These are phyloP conservation scores for Clivina fossor DNA, from an alignment of 2,888 invertebrate genomes.

Conservation along the genomic window DNA sequence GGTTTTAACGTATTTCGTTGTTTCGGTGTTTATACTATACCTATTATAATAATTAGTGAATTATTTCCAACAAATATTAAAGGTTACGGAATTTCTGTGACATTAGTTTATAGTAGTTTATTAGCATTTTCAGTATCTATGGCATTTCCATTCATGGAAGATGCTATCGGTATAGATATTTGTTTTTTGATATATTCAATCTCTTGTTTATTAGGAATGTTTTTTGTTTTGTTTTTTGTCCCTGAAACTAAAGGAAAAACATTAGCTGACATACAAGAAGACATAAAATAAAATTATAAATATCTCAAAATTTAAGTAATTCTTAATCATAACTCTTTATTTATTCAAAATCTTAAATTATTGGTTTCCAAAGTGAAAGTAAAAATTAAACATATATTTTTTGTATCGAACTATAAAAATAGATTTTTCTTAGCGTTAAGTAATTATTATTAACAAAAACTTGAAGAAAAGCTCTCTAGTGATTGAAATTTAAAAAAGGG, in stretches of 20 bases:
- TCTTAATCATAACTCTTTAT: no score
- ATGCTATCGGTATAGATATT: constrained; percentile 59
- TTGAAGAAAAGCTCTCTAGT: no score
- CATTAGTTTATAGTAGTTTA: constrained; percentile 60
- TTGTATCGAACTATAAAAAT: no score
- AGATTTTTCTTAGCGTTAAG: no score
- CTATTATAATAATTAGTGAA: constrained; percentile 66
- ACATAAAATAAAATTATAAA: constrained; percentile 50
- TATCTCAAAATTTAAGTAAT: constrained; percentile 16
- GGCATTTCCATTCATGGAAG: constrained; percentile 60
- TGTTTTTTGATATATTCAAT: constrained; percentile 62
- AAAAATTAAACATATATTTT: no score
- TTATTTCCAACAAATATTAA: constrained; percentile 66
- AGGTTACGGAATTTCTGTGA: constrained; percentile 60
- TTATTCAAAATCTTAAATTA: no score
- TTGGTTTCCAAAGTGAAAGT: no score
- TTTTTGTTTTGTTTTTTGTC: constrained; percentile 60
- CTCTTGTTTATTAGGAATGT: constrained; percentile 58
- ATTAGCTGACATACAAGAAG: constrained; percentile 62
- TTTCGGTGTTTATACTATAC: constrained; percentile 61
- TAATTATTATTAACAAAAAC: no score
- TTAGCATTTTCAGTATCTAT: constrained; percentile 62
- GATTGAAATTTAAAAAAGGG: no score
- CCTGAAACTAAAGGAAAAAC: constrained; percentile 68
- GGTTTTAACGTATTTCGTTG: constrained; percentile 63